Base-by-base conservation (phyloP, 2,113 vertebrate species). In the zebrafish (Danio rerio) region DNA sequence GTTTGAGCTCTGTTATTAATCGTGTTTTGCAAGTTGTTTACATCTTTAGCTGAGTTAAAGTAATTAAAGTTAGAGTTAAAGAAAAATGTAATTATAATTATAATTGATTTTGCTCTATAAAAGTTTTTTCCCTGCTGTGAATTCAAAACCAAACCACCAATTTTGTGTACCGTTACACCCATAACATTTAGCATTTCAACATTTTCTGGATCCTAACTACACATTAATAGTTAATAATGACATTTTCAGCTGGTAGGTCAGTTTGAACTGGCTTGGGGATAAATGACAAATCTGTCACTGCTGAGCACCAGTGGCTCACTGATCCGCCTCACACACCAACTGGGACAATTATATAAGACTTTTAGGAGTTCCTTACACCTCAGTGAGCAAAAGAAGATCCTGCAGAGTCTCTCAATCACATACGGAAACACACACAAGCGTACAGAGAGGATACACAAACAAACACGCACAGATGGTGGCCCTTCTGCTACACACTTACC, bases 401-500 rank as follows among this genome's bases (percentile, higher is more conserved):
- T 82, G 68, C 63, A 71, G 78, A 81, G 85, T 84, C 78, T 66
- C 83, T 88, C 78, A 83, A 85, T 84, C 88, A 88, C 63, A 73
- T 84, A 84, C 79, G n/a, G 69, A 70, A 20, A 61, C 18, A 74
- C 69, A 50, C 80, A 74, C 65, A 63, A 61, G 65, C 10, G 50
- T 66, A 82, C 59, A 78, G 83, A 70, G 43, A 74, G 50, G 66
- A 83, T 53, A 84, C 74, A 70, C 75, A 84, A 69, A 81, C 75
- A 86, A 63, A 72, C 65, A 62, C 66, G 47, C 82, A 58, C 16
- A 47, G 74, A 77, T 73, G 43, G 74, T 62, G 18, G 47, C 76
- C 65, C 40, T 62, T 81, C 71, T 88, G 74, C 47, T 69, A 81
- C 68, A 88, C 83, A 94, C 97, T 95, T 95, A 98, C 97, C 96